Evolutionary conservation across 2,797 vertebrate genomes (phyloP).

Genomic region (Muscicapa striata): DNA sequence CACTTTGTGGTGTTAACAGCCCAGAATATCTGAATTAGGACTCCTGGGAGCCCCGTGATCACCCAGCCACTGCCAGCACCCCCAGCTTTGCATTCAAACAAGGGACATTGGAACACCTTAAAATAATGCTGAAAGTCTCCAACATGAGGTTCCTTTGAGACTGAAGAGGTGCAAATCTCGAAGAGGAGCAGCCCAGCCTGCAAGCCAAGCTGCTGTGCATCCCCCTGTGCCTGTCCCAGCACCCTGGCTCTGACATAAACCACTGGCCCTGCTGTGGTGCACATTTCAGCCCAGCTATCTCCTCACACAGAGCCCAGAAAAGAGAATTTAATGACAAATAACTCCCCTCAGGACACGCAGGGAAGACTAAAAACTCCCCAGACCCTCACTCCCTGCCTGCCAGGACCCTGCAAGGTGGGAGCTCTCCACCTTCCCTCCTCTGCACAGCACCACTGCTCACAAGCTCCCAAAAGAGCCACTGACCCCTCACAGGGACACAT

Average conservation of each 20-base stretch:
- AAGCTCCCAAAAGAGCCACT: background rate
- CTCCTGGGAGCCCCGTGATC: too few relatives aligned
- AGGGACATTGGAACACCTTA: rapidly evolving
- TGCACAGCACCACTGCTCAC: background rate
- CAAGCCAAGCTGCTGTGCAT: background rate
- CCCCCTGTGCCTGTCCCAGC: background rate
- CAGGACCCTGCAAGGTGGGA: background rate
- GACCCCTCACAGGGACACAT: background rate
- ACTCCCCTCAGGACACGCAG: background rate
- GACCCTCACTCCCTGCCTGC: background rate
- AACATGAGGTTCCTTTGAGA: background rate
- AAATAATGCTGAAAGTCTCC: background rate
- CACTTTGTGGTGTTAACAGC: background rate
- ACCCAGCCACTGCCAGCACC: background rate
- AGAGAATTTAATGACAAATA: background rate
- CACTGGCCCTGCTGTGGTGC: background rate
- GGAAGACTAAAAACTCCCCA: background rate
- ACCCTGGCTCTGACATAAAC: background rate
- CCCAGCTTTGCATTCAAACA: background rate
- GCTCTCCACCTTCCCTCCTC: background rate
- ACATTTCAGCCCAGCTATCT: background rate
- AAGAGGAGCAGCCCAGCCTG: background rate
- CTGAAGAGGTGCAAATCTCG: rapidly evolving
- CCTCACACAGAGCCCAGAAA: background rate
- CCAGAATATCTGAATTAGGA: rapidly evolving